phyloP scores from a whole-genome alignment of 2,888 invertebrate genomes.

The Zaprionus obscuricornis region DNA sequence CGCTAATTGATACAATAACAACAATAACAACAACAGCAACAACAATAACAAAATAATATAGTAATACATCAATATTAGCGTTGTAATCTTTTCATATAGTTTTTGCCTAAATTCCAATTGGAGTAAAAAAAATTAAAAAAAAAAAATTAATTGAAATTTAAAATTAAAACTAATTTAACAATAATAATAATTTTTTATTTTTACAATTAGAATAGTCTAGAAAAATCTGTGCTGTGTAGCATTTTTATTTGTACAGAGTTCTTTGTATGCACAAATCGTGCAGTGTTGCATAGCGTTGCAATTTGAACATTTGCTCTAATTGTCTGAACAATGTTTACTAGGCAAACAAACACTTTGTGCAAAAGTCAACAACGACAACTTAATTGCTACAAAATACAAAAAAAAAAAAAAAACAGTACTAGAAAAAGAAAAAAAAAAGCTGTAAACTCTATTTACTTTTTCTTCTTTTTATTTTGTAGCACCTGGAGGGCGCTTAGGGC shows the following conservation, averaged over 20 bases:
- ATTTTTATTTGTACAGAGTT: no score
- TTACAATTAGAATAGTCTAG: no score
- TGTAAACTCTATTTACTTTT: no score
- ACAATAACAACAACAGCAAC: background rate
- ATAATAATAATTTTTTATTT: constrained; percentile 1
- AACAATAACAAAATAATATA: background rate
- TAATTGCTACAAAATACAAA: constrained; percentile 48
- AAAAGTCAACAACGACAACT: constrained; percentile 49
- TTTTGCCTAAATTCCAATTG: no score
- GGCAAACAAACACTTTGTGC: constrained; percentile 45
- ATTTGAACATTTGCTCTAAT: constrained; percentile 35
- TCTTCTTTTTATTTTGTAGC: constrained; percentile 10
- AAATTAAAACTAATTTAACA: no score
- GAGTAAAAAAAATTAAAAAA: no score
- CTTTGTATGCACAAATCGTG: no score
- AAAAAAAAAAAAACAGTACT: constrained; percentile 28
- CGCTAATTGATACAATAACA: constrained; percentile 16
- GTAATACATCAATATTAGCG: no score
- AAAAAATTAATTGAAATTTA: no score
- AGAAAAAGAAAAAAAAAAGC: constrained; percentile 10
- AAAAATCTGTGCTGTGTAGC: no score
- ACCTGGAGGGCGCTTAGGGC: constrained; percentile 47
- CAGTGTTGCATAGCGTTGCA: constrained; percentile 27
- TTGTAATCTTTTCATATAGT: no score
- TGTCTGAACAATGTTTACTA: constrained; percentile 51